Base-by-base conservation (phyloP, 30 jellyfish, hydroid and myxozoan genomes). In the Phacellophora camtschatica region DNA sequence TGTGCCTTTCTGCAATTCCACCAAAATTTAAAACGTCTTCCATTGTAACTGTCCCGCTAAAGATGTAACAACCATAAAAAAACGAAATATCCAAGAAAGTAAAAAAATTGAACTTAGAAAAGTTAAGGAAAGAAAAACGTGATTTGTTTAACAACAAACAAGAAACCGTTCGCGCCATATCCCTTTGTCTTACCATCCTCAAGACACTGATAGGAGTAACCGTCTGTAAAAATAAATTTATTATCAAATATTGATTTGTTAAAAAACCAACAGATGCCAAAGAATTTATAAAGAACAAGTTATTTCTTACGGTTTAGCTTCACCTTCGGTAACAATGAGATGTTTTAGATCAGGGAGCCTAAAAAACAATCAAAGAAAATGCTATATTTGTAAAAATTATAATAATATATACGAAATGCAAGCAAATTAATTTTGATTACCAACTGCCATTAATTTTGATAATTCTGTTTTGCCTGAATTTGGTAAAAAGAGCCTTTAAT, bases 291-390 rank as follows among this genome's bases (percentile, higher is more conserved):
- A 39, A 39, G 0, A 0, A 39, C 53, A 39, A 39, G 53, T 39
- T 15, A 0, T 39, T 39, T 0, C 88, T 43, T 64, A 93, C 99
- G 66, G 80, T 36, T 24, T 77, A 1, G 80, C 66, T 22, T 57
- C 80, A 22, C 99, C 99, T 69, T 93, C 99, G 13, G 96, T 93
- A 56, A 93, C 48, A 30, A 93, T 50, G n/a, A 93, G 96, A 59
- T 86, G 95, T 25, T 71, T 61, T 35, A 93, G 54, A 45, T 74
- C 79, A 3, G 99, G 99, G 42, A 86, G 67, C 56, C 99, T 93
- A 33, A 62, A 62, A 57, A 57, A 28, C 27, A 75, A 18, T 22
- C 0, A 50, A 41, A 15, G 16, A 39, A 34, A 2, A 34, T 6
- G 15, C 18, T 24, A 22, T 34, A n/a, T n/a, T n/a, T n/a, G n/a